Base-by-base conservation (phyloP, 2,797 vertebrate species). In the Clarias fuscus region DNA sequence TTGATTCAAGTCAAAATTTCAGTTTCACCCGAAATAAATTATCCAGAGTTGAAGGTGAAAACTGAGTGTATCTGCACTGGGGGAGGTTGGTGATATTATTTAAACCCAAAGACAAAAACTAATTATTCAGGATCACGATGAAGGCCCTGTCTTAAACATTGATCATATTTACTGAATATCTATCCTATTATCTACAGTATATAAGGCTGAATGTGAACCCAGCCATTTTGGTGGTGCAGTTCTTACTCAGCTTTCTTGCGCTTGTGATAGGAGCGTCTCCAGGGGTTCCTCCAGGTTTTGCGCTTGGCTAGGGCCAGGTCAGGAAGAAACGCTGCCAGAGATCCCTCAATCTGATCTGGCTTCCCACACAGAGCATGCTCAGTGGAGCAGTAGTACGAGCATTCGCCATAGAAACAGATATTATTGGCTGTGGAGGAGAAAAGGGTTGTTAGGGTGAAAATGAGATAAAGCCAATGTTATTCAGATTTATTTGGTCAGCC, bases 241-340 rank as follows among this genome's bases (percentile, higher is more conserved):
- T 8, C 90, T 87, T 81, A 92, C 91, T 92, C 91, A 85, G 91
- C 91, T 88, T 92, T 92, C 91, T 92, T 92, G 83, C 91, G 91
- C 81, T 92, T 92, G 89, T 92, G 91, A 93, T 98, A 98, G 11
- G 97, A 97, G 1, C 97, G 95, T 89, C 96, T 96, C 97, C 97
- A 98, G 1, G 97, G 97, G 67, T 96, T 98, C 90, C 96, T 96
- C 97, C 97, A 98, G 70, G 96, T 96, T 88, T 92, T 96, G 76
- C 97, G 96, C 1, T 96, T 95, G 61, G 96, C 96, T 24, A 97
- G 89, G 70, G 83, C 85, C 87, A 96, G 95, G 92, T 98, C 97
- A 0, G 97, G 97, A 13, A 98, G 90, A 92, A 98, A 95, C 83
- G 94, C 78, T 0, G 97, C 97, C 93, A 98, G 86, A 84, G 97